Evolutionary conservation across 2,888 invertebrate species (phyloP), one percentile per base, ranked within the genome.

Genomic region (Lasius platythorax): DNA sequence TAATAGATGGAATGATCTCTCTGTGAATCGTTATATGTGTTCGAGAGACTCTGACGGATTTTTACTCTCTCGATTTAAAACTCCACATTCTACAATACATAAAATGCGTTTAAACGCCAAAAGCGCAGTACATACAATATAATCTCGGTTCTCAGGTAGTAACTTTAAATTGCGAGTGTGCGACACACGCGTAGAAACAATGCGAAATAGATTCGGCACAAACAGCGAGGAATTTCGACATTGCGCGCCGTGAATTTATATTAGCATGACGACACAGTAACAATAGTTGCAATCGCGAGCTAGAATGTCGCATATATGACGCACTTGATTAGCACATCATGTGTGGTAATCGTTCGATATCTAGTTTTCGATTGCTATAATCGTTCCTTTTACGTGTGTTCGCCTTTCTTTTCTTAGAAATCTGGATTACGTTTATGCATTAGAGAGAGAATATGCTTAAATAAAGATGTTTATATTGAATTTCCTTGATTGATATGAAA

Each of bases 221-320:
- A 78, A 70, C 40, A 43, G 18, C 43, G 68, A 72, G 23, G 1
- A 61, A 28, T 81, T 81, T 72, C 79, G 61, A 81, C 79, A 72
- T 9, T 61, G 46, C 79, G 46, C 33, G 68, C 40, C 73, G 79
- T 73, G 73, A 61, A 72, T 81, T 81, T 81, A 50, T 70, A 81
- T 81, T 37, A 63, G 79, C 61, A 37, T 61, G 79, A 63, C 73
- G 61, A 81, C 79, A 81, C 56, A 46, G 46, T 37, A 81, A 73
- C 72, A 81, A 79, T 81, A 61, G 46, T 61, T 81, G 79, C 79
- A 81, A 81, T 50, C 46, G 61, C 73, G 40, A 46, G 6, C 37
- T 58, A 58, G 73, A 81, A 73, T 81, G 73, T 81, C 72, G 46
- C 72, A 61, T 79, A 53, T 53, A 79, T 79, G 58, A 79, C 79